Evolutionary conservation across 2,888 invertebrate genomes (phyloP).

Genomic region (Meghimatium bilineatum): DNA sequence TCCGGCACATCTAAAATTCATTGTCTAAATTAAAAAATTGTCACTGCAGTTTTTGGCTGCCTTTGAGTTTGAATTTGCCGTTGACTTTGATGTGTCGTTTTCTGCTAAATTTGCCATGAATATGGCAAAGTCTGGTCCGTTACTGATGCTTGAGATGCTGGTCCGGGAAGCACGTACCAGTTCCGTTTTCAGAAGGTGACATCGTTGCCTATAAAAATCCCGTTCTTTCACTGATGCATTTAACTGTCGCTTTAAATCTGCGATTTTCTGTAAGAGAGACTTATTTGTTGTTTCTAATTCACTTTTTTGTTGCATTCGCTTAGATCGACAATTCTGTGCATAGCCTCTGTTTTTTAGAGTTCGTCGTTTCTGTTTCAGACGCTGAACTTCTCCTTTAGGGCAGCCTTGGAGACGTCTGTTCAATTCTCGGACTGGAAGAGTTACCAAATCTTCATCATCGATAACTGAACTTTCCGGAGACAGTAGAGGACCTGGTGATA

Average conservation of each 20-base stretch:
- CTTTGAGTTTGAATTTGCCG: slow-evolving; percentile 19
- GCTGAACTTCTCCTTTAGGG: slow-evolving; percentile 91
- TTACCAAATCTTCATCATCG: slow-evolving; percentile 89
- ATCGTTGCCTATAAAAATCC: slow-evolving; percentile 80
- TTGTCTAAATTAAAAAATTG: slow-evolving; percentile 44
- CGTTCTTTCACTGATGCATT: slow-evolving; percentile 74
- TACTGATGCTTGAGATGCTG: not conserved
- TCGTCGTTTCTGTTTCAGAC: slow-evolving; percentile 93
- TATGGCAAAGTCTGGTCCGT: slow-evolving; percentile 21
- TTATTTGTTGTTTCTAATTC: slow-evolving; percentile 91
- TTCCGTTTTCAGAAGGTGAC: slow-evolving; percentile 58
- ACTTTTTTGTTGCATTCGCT: slow-evolving; percentile 91
- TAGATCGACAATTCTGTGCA: slow-evolving; percentile 96
- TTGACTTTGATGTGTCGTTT: not conserved
- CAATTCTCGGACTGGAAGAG: slow-evolving; percentile 92
- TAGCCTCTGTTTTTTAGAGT: slow-evolving; percentile 94
- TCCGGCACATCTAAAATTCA: not conserved
- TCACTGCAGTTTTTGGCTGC: slow-evolving; percentile 43
- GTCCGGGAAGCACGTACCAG: slow-evolving; percentile 37
- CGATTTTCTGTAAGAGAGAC: slow-evolving; percentile 81
- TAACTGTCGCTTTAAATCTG: slow-evolving; percentile 69
- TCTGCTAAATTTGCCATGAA: slow-evolving; percentile 32
- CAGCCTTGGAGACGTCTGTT: slow-evolving; percentile 95
- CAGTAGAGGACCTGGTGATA: slow-evolving; percentile 25
- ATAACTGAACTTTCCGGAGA: slow-evolving; percentile 56